These are phyloP conservation scores for Magallana nippona DNA, from an alignment of 2,888 invertebrate species.

Conservation along the genomic window DNA sequence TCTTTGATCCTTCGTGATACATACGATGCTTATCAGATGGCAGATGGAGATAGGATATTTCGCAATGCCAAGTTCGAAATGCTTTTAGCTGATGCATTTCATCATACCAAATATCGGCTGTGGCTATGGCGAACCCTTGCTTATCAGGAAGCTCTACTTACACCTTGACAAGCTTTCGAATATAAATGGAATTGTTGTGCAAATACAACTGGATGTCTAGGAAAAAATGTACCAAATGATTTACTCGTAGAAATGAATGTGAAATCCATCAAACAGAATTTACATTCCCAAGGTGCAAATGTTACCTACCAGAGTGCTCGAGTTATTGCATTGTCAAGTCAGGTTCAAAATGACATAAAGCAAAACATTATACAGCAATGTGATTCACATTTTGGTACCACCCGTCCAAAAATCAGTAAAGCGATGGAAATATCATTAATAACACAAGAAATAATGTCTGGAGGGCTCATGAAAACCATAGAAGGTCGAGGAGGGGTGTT, in stretches of 20 bases:
- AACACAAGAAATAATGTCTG: neutral
- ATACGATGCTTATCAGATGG: conserved; percentile 46
- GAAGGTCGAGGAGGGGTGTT: neutral
- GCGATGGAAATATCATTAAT: conserved; percentile 20
- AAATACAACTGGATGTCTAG: neutral
- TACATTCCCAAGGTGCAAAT: conserved; percentile 45
- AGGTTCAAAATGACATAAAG: conserved; percentile 35
- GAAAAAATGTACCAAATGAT: conserved; percentile 14
- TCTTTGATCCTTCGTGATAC: conserved; percentile 35
- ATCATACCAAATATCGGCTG: neutral
- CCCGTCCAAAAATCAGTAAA: conserved; percentile 15
- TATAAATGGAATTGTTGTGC: conserved; percentile 3
- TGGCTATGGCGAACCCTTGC: neutral
- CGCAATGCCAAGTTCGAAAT: conserved; percentile 46
- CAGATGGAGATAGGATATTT: conserved; percentile 42
- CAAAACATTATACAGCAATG: conserved; percentile 19
- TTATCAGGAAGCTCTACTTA: neutral
- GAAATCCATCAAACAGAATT: conserved; percentile 39
- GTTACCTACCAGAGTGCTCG: conserved; percentile 39
- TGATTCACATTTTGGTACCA: conserved; percentile 11
- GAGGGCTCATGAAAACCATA: neutral
- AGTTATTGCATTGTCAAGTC: conserved; percentile 36
- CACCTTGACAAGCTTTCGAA: neutral
- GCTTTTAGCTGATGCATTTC: conserved; percentile 38
- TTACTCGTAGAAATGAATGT: conserved; percentile 25